These are phyloP conservation scores for Callospermophilus lateralis DNA, from an alignment of 2,113 vertebrate genomes.

Conservation along the genomic window DNA sequence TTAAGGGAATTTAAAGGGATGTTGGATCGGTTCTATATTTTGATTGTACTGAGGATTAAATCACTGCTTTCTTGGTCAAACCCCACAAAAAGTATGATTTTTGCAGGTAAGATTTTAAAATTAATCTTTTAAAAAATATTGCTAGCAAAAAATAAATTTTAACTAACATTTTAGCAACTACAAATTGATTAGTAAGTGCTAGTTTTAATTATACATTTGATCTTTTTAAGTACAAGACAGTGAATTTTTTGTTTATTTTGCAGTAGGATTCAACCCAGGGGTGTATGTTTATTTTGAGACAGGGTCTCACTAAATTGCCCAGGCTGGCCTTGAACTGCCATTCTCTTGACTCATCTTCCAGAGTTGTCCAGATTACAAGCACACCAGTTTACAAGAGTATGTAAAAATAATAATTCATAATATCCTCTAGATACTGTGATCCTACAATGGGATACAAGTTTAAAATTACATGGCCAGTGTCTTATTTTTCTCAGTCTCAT, in stretches of 20 bases:
- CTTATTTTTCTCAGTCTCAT: neutral
- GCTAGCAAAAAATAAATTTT: constrained; percentile 38
- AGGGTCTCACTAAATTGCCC: too few relatives aligned
- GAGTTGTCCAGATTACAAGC: too few relatives aligned
- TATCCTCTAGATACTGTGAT: neutral
- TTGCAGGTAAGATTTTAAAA: neutral
- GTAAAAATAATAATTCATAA: neutral
- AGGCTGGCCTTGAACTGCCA: too few relatives aligned
- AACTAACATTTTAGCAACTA: constrained; percentile 35
- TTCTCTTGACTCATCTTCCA: too few relatives aligned
- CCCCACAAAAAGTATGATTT: constrained; percentile 7
- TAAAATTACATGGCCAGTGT: neutral
- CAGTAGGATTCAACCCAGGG: too few relatives aligned
- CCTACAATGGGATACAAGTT: neutral
- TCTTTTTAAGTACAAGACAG: neutral
- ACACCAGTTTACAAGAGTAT: too few relatives aligned
- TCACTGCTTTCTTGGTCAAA: neutral
- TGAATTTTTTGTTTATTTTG: too few relatives aligned
- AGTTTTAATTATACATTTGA: neutral
- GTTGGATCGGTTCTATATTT: neutral
- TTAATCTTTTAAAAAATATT: neutral
- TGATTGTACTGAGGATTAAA: neutral
- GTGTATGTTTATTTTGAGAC: too few relatives aligned
- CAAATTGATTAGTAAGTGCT: neutral
- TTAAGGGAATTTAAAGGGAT: neutral